Conservation (phyloP, 92 coral and sea anemone genomes). For the Epizoanthus stellaris region DNA sequence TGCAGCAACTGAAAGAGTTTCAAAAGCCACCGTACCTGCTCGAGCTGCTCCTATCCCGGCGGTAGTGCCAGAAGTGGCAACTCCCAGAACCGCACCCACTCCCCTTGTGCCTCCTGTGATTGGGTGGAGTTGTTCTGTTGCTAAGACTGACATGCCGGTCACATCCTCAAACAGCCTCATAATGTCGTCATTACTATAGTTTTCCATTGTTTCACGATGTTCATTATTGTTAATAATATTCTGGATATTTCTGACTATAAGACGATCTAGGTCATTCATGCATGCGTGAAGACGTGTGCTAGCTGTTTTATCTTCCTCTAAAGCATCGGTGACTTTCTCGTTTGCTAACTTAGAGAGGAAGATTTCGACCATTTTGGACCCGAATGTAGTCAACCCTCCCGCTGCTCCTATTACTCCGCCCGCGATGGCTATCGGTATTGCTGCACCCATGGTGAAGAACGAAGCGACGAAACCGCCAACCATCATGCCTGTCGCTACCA, state of each 20-base stretch:
- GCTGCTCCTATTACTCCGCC: constrained; percentile 69
- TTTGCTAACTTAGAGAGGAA: constrained; percentile 41
- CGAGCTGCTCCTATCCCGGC: constrained; percentile 62
- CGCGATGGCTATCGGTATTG: constrained; percentile 63
- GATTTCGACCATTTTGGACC: constrained; percentile 68
- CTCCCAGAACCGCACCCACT: constrained; percentile 62
- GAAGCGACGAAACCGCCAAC: constrained; percentile 69
- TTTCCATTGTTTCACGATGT: background rate
- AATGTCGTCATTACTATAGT: constrained; percentile 34
- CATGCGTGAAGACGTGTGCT: constrained; percentile 54
- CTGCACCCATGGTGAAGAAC: constrained; percentile 71
- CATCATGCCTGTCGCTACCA: constrained; percentile 68
- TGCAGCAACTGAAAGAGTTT: constrained; percentile 50
- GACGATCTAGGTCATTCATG: constrained; percentile 39
- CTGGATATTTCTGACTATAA: constrained; percentile 54
- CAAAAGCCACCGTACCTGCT: constrained; percentile 63
- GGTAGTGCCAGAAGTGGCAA: constrained; percentile 57
- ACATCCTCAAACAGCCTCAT: constrained; percentile 49
- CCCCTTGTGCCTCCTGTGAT: constrained; percentile 60
- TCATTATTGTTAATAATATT: constrained; percentile 45
- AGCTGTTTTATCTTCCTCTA: constrained; percentile 59
- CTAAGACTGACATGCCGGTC: constrained; percentile 52
- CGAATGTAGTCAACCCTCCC: constrained; percentile 71
- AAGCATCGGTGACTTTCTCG: constrained; percentile 55
- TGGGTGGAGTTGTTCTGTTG: constrained; percentile 55